Percentiles rank a stretch among this genome's conserved stretches.
Evolutionary conservation across 2,797 vertebrate genomes (phyloP).

Genomic region (Chaunax sp.): DNA sequence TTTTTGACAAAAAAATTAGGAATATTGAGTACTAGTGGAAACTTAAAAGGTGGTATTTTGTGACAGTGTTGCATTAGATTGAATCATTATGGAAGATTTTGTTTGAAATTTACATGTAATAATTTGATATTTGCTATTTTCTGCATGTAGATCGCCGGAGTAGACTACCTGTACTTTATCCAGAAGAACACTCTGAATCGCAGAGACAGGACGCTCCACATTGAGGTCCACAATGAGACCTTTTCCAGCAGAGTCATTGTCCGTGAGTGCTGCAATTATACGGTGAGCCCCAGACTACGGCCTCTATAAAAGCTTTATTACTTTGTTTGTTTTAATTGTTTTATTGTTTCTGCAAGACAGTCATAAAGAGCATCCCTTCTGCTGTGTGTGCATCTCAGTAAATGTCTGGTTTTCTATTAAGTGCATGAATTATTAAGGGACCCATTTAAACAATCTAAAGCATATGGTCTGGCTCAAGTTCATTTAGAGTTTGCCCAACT

Average conservation of each 20-base stretch:
- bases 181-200: constrained; percentile 94
- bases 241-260: constrained; percentile 93
- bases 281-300: constrained; percentile 73
- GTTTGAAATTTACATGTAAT: background rate
- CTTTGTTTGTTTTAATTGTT: constrained; percentile 3
- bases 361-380: background rate
- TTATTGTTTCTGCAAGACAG: background rate
- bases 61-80: background rate
- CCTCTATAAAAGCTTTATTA: background rate
- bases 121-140: background rate
- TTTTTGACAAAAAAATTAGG: background rate
- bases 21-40: background rate
- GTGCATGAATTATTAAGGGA: constrained; percentile 20
- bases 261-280: constrained; percentile 91
- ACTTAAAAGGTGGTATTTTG: background rate
- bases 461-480: too few species aligned
- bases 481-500: too few species aligned
- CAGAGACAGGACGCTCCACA: constrained; percentile 89
- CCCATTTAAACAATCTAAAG: background rate
- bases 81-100: background rate
- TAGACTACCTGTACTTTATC: constrained; percentile 96
- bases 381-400: background rate
- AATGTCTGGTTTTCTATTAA: background rate
- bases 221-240: constrained; percentile 94
- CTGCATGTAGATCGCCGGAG: constrained; percentile 89